Percentiles rank a stretch among this genome's conserved stretches.
phyloP scores from a whole-genome alignment of 2,888 invertebrate genomes.

The Drosophila multiciliata region DNA sequence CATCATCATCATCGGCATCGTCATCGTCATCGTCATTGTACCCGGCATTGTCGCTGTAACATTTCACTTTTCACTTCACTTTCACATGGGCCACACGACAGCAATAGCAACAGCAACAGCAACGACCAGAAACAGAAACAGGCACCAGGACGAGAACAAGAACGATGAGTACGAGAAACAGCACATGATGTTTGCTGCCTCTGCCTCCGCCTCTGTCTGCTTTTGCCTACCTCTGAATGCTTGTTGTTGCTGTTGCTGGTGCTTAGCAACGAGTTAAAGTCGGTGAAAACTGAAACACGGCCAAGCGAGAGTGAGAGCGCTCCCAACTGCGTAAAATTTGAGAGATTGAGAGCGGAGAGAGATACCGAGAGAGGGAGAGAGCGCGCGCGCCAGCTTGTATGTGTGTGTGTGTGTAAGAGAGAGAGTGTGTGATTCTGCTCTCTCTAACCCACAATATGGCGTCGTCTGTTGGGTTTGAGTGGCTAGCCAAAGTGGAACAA shows the following conservation, averaged over 20 bases:
- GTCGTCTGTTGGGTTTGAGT: slow-evolving; percentile 50
- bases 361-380: slow-evolving; percentile 20
- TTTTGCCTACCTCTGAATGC: slow-evolving; percentile 10
- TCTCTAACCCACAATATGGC: slow-evolving; percentile 66
- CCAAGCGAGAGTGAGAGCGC: slow-evolving; percentile 72
- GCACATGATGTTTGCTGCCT: slow-evolving; percentile 16
- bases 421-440: slow-evolving; percentile 37
- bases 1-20: slow-evolving; percentile 11
- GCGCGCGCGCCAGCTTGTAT: slow-evolving; percentile 12
- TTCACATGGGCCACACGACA: slow-evolving; percentile 70
- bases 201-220: slow-evolving; percentile 2
- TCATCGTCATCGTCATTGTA: slow-evolving; percentile 43
- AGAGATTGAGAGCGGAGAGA: slow-evolving; percentile 32
- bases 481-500: slow-evolving; percentile 70
- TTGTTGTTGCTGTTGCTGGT: slow-evolving; percentile 41
- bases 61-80: slow-evolving; percentile 84
- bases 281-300: slow-evolving; percentile 77
- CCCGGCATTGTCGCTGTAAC: slow-evolving; percentile 73
- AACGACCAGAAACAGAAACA: slow-evolving; percentile 27
- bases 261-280: slow-evolving; percentile 78
- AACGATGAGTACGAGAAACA: slow-evolving; percentile 45
- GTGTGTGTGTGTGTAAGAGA: slow-evolving; percentile 9
- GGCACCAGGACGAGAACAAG: slow-evolving; percentile 54
- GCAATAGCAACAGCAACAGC: slow-evolving; percentile 26
- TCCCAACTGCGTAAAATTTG: slow-evolving; percentile 33